Percentiles rank a stretch among this genome's conserved stretches.
These are phyloP conservation scores for Scrobipalpa atriplicella DNA, from an alignment of 2,888 invertebrate genomes.

Conservation along the genomic window DNA sequence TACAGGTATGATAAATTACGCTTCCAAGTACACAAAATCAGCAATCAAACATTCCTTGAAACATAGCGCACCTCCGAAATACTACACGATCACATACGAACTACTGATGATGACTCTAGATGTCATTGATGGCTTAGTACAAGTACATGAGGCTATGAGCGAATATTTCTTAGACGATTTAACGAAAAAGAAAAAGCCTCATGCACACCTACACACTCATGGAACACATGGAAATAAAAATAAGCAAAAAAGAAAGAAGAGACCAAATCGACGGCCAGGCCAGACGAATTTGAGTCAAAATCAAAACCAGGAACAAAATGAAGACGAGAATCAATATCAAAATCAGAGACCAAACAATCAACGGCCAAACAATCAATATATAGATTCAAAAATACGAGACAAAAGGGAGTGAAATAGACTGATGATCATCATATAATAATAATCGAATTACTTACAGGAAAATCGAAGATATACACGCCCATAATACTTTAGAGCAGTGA, in stretches of 20 bases:
- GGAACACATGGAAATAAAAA: conserved; percentile 29
- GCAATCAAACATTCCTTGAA: conserved; percentile 52
- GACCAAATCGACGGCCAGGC: neutral
- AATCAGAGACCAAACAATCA: neutral
- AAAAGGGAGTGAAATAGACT: neutral
- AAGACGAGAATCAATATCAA: neutral
- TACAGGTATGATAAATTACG: conserved; percentile 44
- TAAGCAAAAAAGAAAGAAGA: conserved; percentile 35
- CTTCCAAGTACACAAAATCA: conserved; percentile 53
- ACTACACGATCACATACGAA: conserved; percentile 61
- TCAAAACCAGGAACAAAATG: neutral
- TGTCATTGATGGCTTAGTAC: conserved; percentile 60
- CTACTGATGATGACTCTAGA: conserved; percentile 63
- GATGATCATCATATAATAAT: neutral
- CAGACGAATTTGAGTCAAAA: conserved; percentile 20
- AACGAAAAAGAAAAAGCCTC: conserved; percentile 36
- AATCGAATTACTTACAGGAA: neutral
- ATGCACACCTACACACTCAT: conserved; percentile 19
- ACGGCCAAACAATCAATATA: neutral
- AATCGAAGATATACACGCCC: neutral
- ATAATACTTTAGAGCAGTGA: conserved; percentile 5
- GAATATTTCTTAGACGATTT: conserved; percentile 43
- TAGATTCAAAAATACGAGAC: conserved; percentile 17
- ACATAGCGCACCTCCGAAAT: conserved; percentile 56
- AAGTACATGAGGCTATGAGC: conserved; percentile 53